phyloP scores from a whole-genome alignment of 2,113 vertebrate species.

The Pandion haliaetus region DNA sequence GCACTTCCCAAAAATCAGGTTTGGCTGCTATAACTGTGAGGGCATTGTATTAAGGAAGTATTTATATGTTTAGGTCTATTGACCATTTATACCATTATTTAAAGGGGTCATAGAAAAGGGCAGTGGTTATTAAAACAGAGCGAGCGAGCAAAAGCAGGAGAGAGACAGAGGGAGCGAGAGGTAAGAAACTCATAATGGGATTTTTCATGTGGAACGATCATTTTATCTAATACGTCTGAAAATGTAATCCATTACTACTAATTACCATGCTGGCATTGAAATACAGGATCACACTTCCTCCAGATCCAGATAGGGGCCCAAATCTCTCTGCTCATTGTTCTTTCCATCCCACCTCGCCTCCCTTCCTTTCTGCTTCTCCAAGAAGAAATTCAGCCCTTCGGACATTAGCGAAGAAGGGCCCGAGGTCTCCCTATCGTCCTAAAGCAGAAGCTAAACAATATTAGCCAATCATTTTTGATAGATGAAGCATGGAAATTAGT shows the following conservation, averaged over 20 bases:
- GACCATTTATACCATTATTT: conserved; percentile 44
- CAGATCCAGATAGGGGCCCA: conserved; percentile 46
- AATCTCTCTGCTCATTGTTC: conserved; percentile 63
- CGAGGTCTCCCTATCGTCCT: conserved; percentile 84
- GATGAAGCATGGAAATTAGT: conserved; percentile 95
- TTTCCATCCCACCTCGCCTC: conserved; percentile 9
- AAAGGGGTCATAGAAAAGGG: conserved; percentile 64
- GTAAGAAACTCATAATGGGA: conserved; percentile 77
- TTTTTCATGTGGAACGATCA: conserved; percentile 82
- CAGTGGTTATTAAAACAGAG: conserved; percentile 70
- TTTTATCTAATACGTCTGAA: conserved; percentile 86
- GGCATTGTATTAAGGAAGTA: conserved; percentile 40
- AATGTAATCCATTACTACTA: conserved; percentile 85
- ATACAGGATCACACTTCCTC: conserved; percentile 60
- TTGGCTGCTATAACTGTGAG: background rate
- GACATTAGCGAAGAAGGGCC: conserved; percentile 73
- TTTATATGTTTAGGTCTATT: conserved; percentile 63
- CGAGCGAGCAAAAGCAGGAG: conserved; percentile 15
- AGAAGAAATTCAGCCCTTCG: conserved; percentile 71
- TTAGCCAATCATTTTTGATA: conserved; percentile 88
- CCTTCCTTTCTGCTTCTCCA: conserved; percentile 45
- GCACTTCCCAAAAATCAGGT: background rate
- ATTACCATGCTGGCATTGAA: conserved; percentile 84
- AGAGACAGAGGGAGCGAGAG: conserved; percentile 24
- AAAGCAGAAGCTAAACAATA: conserved; percentile 85